Evolutionary conservation across 2,797 vertebrate species (phyloP).

Genomic region (Squalus acanthias): DNA sequence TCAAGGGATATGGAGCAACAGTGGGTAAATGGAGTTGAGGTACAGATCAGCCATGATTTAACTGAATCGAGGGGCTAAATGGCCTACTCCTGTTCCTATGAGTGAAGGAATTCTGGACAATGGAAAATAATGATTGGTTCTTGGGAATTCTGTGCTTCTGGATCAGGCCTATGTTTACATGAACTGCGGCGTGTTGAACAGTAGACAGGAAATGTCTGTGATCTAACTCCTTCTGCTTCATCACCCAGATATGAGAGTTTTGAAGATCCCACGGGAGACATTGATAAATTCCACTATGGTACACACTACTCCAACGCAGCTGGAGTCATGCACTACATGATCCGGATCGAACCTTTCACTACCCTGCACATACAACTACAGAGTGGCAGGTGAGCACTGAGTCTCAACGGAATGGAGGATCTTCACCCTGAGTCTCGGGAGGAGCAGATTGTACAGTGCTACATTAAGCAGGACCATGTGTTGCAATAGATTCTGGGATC

Average conservation of each 20-base stretch:
- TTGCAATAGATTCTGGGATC: not conserved
- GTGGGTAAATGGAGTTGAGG: not conserved
- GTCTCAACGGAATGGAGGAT: not conserved
- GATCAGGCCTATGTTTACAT: not conserved
- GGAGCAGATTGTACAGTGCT: not conserved
- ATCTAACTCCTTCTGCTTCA: not conserved
- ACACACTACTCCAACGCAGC: constrained; percentile 98
- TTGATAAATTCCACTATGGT: constrained; percentile 95
- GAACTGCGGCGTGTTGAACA: not conserved
- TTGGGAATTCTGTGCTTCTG: not conserved
- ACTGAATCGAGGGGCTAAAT: not conserved
- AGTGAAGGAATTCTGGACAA: not conserved
- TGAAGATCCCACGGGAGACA: constrained; percentile 84
- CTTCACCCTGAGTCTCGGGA: too few relatives aligned
- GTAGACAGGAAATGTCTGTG: not conserved
- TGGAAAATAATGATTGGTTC: not conserved
- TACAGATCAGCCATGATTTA: not conserved
- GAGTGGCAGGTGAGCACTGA: constrained; percentile 74
- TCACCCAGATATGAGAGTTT: constrained; percentile 85
- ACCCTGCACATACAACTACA: constrained; percentile 93
- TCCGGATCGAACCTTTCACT: constrained; percentile 92
- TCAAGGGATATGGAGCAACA: not conserved
- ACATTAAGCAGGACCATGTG: not conserved
- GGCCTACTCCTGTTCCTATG: not conserved
- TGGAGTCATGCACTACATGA: constrained; percentile 98